These are phyloP conservation scores for Triplophysa yarkandensis DNA, from an alignment of 2,797 vertebrate species.

Conservation along the genomic window DNA sequence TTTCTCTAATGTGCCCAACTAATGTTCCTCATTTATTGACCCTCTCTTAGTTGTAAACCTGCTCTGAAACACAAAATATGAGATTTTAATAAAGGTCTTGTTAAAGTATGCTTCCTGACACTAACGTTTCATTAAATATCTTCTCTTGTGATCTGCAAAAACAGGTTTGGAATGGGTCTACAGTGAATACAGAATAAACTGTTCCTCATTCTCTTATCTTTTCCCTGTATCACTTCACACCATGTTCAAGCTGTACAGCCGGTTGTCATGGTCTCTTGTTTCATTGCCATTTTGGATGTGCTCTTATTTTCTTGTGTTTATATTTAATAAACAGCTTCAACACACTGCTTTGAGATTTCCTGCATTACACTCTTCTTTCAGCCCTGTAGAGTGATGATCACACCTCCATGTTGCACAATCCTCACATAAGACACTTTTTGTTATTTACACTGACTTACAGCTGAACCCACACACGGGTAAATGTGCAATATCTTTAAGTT, in stretches of 20 bases:
- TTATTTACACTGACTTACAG: conserved; percentile 34
- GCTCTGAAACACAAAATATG: no score
- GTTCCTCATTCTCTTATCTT: neutral
- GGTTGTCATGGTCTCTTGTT: neutral
- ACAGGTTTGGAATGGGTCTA: no score
- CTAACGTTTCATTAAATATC: no score
- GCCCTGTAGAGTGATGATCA: conserved; percentile 18
- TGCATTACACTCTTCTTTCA: conserved; percentile 25
- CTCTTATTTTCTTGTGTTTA: neutral
- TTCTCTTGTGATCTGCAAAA: no score
- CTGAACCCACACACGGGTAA: conserved; percentile 11
- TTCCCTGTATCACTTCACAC: neutral
- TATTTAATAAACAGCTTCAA: neutral
- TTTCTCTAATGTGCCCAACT: no score
- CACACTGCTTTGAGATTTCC: neutral
- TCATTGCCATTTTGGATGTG: neutral
- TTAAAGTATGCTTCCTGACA: no score
- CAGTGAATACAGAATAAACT: no score
- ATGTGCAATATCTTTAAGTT: conserved; percentile 45
- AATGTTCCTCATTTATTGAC: no score
- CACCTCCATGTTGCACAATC: conserved; percentile 2
- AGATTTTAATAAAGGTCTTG: no score
- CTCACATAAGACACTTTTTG: conserved; percentile 1
- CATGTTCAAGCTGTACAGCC: neutral
- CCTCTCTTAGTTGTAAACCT: no score